These are phyloP conservation scores for Cheilosia soror DNA, from an alignment of 2,888 invertebrate species.

Conservation along the genomic window DNA sequence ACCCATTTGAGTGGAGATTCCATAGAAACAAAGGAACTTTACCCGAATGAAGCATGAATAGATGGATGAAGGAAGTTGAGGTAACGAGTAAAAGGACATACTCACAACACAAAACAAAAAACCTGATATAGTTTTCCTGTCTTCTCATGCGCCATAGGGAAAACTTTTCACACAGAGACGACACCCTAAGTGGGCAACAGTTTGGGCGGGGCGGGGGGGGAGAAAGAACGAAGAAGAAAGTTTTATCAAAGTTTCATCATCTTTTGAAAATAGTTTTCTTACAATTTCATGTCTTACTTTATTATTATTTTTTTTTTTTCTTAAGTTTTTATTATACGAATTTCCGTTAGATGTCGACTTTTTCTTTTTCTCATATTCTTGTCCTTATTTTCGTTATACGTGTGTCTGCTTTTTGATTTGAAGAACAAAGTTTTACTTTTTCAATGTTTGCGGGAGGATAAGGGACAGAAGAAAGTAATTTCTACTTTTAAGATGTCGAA, in stretches of 20 bases:
- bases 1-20: slow-evolving; percentile 40
- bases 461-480: slow-evolving; percentile 50
- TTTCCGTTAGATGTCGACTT: slow-evolving; percentile 27
- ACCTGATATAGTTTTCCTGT: slow-evolving; percentile 15
- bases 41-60: slow-evolving; percentile 31
- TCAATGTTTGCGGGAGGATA: neutral
- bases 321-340: slow-evolving; percentile 22
- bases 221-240: slow-evolving; percentile 44
- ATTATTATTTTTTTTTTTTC: slow-evolving; percentile 27
- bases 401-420: slow-evolving; percentile 62
- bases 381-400: slow-evolving; percentile 48
- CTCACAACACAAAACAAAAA: slow-evolving; percentile 2
- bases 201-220: neutral
- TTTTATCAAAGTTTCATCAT: slow-evolving; percentile 73
- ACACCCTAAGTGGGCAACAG: slow-evolving; percentile 37
- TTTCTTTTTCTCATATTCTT: slow-evolving; percentile 23
- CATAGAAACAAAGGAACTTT: slow-evolving; percentile 47
- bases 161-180: slow-evolving; percentile 44
- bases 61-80: slow-evolving; percentile 5
- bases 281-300: slow-evolving; percentile 65
- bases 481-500: slow-evolving; percentile 61
- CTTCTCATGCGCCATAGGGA: neutral
- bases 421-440: slow-evolving; percentile 60
- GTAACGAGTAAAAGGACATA: slow-evolving; percentile 30
- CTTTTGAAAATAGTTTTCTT: slow-evolving; percentile 73